Conservation (phyloP, 2,888 invertebrate genomes). For the Scrobipalpa costella region DNA sequence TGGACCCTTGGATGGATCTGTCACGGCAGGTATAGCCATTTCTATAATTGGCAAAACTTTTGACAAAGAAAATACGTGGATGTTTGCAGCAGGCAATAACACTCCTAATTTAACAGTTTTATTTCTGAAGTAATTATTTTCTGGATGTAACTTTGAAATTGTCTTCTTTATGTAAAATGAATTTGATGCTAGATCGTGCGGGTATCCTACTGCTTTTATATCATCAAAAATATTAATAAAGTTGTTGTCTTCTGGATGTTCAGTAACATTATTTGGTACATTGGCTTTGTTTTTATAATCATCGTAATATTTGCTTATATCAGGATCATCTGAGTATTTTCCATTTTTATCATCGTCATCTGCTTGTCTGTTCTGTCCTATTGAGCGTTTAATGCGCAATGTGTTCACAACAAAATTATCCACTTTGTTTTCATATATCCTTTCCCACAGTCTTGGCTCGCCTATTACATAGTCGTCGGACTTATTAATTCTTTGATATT, state of each 20-base stretch:
- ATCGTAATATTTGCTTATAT: constrained; percentile 59
- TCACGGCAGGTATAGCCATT: constrained; percentile 84
- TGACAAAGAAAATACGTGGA: constrained; percentile 83
- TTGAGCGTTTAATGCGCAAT: constrained; percentile 48
- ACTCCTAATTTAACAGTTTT: constrained; percentile 83
- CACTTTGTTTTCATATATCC: constrained; percentile 38
- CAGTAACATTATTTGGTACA: constrained; percentile 48
- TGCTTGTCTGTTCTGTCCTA: constrained; percentile 46
- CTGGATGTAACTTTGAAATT: constrained; percentile 65
- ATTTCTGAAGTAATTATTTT: constrained; percentile 61
- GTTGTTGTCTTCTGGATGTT: constrained; percentile 25
- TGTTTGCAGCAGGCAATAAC: constrained; percentile 82
- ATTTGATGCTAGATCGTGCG: constrained; percentile 62
- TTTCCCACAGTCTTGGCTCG: constrained; percentile 46
- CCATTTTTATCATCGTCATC: constrained; percentile 51
- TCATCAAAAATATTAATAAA: constrained; percentile 47
- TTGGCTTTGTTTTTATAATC: constrained; percentile 57
- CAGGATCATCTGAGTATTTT: constrained; percentile 54
- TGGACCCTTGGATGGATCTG: constrained; percentile 77
- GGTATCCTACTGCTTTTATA: constrained; percentile 59
- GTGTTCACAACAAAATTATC: constrained; percentile 49
- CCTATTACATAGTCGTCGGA: constrained; percentile 45
- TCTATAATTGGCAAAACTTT: constrained; percentile 87
- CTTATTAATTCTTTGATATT: constrained; percentile 33
- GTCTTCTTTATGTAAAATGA: constrained; percentile 69